A percentile compares a stretch with the other conserved stretches of the same genome.
Evolutionary conservation across 2,113 vertebrate genomes (phyloP).

Genomic region (Dipodomys ordii): DNA sequence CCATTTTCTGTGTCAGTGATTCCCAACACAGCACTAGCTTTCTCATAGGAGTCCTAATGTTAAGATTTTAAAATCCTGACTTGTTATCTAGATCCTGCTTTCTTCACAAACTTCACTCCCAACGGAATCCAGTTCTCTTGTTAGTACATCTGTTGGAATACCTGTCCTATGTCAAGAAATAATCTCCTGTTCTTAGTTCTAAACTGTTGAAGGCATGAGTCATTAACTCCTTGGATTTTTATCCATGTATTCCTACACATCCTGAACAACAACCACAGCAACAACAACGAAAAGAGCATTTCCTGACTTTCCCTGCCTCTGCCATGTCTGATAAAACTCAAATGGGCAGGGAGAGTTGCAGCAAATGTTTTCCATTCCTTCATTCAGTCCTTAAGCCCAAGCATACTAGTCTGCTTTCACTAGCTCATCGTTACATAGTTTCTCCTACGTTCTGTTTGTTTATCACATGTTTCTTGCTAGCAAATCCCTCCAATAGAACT

Average conservation of each 20-base stretch:
- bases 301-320: not conserved
- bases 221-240: not conserved
- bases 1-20: not conserved
- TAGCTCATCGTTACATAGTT: not conserved
- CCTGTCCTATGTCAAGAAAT: not conserved
- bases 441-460: not conserved
- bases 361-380: not conserved
- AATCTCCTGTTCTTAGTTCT: not conserved
- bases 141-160: not conserved
- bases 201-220: not conserved
- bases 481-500: not conserved
- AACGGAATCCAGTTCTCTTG: not conserved
- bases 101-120: not conserved
- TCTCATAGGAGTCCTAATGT: not conserved
- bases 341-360: not conserved
- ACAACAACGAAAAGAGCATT: not conserved
- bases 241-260: too few relatives aligned
- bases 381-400: not conserved
- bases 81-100: not conserved
- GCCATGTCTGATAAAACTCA: not conserved
- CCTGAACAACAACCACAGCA: not conserved
- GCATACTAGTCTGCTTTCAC: not conserved
- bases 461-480: not conserved
- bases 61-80: not conserved
- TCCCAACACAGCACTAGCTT: not conserved